Conservation (phyloP, 1,140 invertebrate species). For the Bombus huntii region DNA sequence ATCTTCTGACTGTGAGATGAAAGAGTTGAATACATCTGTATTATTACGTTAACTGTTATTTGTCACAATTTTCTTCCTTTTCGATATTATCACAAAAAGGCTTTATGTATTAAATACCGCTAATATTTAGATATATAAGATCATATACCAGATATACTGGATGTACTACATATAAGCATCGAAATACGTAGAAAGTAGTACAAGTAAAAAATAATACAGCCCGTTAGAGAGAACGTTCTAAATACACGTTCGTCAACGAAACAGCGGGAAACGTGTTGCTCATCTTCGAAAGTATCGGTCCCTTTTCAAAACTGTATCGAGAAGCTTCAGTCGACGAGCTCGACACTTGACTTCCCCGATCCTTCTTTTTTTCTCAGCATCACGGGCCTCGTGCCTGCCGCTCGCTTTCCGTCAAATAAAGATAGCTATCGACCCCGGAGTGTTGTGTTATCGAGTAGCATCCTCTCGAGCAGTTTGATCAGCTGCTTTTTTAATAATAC, state of each 20-base stretch:
- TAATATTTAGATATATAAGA: too few species aligned
- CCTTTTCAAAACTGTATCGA: conserved; percentile 56
- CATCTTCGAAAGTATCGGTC: not conserved
- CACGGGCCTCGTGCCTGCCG: not conserved
- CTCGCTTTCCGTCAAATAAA: conserved; percentile 41
- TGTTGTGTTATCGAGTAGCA: conserved; percentile 50
- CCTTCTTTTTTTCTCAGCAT: not conserved
- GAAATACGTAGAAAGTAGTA: not conserved
- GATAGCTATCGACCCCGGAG: conserved; percentile 52
- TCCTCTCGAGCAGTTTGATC: conserved; percentile 46
- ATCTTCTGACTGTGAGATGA: too few species aligned
- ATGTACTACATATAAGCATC: not conserved
- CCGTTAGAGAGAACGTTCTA: not conserved
- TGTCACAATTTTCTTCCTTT: too few species aligned
- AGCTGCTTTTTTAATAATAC: conserved; percentile 39
- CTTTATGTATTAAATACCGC: too few species aligned
- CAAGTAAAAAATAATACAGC: not conserved
- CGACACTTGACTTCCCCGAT: conserved; percentile 45
- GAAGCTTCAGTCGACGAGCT: conserved; percentile 31
- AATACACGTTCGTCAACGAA: not conserved
- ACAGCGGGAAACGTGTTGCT: not conserved
- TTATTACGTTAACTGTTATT: too few species aligned
- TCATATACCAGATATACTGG: too few species aligned
- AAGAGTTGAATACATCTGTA: too few species aligned
- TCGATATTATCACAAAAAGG: too few species aligned